phyloP scores from a whole-genome alignment of 2,113 vertebrate genomes.

The Scophthalmus maximus region DNA sequence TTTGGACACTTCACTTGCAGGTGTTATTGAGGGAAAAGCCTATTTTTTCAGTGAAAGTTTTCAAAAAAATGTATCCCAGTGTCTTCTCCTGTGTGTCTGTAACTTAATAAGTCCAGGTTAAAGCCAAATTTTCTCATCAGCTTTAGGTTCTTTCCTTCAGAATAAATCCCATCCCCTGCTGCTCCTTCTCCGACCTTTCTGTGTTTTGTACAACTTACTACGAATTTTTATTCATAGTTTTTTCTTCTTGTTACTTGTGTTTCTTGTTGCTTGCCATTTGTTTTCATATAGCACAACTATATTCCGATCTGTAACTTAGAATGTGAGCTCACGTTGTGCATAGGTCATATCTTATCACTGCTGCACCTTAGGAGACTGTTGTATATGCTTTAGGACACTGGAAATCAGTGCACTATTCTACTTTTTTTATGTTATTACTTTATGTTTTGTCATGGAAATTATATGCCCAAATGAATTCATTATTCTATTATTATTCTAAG shows the following conservation, averaged over 20 bases:
- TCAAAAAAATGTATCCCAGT: conserved; percentile 30
- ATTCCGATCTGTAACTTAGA: conserved; percentile 49
- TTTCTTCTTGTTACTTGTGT: conserved; percentile 21
- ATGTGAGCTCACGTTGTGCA: conserved; percentile 58
- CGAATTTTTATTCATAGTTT: conserved; percentile 25
- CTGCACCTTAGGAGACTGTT: conserved; percentile 71
- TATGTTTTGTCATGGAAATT: conserved; percentile 32
- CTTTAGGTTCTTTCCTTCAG: conserved; percentile 7
- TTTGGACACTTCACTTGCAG: conserved; percentile 51
- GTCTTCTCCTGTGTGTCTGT: conserved; percentile 52
- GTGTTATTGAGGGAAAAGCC: conserved; percentile 36
- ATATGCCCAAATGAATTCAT: conserved; percentile 24
- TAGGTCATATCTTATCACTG: conserved; percentile 66
- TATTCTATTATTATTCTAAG: conserved; percentile 32
- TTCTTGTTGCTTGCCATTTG: conserved; percentile 41
- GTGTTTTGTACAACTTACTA: conserved; percentile 39
- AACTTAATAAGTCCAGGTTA: conserved; percentile 49
- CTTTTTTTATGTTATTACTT: conserved; percentile 42
- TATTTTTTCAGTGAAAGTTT: conserved; percentile 71
- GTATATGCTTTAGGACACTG: conserved; percentile 63
- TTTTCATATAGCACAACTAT: conserved; percentile 51
- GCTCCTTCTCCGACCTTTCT: no score
- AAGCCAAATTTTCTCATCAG: conserved; percentile 44
- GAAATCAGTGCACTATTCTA: conserved; percentile 42
- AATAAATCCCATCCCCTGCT: neutral